These are phyloP conservation scores for Caenorhabditis plicata DNA, from an alignment of 2,888 invertebrate genomes.

Conservation along the genomic window DNA sequence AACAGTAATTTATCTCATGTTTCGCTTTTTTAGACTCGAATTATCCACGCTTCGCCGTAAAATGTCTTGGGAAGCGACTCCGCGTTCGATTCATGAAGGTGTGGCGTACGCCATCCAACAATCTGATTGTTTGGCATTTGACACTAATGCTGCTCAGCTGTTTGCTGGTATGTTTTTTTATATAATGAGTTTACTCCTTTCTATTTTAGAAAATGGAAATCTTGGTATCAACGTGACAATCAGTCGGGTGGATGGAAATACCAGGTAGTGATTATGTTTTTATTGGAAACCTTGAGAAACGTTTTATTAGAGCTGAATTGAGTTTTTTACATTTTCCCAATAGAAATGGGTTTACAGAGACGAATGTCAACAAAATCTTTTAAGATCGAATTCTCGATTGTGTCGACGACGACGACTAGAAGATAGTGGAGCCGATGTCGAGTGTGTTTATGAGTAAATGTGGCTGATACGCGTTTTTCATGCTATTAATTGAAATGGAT, in stretches of 20 bases:
- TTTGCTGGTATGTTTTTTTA: conserved; percentile 74
- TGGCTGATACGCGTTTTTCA: no score
- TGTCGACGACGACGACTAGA: neutral
- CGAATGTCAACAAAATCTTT: conserved; percentile 10
- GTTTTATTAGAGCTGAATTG: neutral
- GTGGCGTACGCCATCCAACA: conserved; percentile 92
- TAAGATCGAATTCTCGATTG: neutral
- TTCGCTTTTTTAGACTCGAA: conserved; percentile 90
- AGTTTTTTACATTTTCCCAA: neutral
- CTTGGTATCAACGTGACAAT: conserved; percentile 99
- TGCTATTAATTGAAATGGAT: no score
- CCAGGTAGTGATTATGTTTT: neutral
- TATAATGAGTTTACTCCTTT: neutral
- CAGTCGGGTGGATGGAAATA: conserved; percentile 69
- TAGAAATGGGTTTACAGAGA: conserved; percentile 4
- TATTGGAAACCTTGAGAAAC: no score
- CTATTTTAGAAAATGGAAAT: conserved; percentile 84
- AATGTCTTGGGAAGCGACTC: conserved; percentile 98
- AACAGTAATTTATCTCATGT: no score
- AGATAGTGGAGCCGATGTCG: conserved; percentile 2
- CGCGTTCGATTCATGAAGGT: conserved; percentile 96
- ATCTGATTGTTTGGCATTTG: conserved; percentile 97
- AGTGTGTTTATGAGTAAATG: conserved; percentile 2
- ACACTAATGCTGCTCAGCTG: conserved; percentile 93
- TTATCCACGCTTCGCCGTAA: conserved; percentile 90